phyloP scores from a whole-genome alignment of 2,797 vertebrate species.

The Coregonus ussuriensis region DNA sequence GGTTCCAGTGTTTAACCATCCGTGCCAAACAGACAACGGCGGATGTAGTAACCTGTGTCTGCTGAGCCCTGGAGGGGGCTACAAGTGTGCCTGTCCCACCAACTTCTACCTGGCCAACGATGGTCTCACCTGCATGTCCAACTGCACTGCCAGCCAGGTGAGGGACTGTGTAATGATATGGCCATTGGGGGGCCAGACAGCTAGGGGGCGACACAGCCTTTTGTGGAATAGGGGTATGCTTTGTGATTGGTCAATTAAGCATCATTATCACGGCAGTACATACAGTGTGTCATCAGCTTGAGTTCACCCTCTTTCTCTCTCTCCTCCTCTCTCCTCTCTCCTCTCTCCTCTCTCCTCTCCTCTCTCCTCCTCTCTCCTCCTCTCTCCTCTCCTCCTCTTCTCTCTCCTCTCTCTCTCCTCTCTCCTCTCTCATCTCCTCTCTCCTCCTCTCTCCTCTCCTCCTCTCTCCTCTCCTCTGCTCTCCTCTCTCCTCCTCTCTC shows the following conservation, averaged over 20 bases:
- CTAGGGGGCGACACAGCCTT: neutral
- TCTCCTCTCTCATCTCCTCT: too few relatives aligned
- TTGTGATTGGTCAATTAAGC: neutral
- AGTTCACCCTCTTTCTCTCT: too few relatives aligned
- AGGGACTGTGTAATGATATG: constrained; percentile 5
- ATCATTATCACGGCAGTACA: neutral
- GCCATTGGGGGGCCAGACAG: neutral
- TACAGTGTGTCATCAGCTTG: neutral
- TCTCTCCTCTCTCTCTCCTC: too few relatives aligned
- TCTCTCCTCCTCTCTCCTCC: too few relatives aligned
- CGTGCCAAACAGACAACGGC: constrained; percentile 83
- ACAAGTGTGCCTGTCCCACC: constrained; percentile 82
- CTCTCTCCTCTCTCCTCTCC: too few relatives aligned
- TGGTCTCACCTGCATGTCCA: constrained; percentile 92
- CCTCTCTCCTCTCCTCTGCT: too few relatives aligned
- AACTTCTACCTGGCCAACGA: constrained; percentile 86
- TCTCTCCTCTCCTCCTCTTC: too few relatives aligned
- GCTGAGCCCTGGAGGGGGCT: constrained; percentile 79
- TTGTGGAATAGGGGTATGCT: neutral
- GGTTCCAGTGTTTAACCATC: constrained; percentile 78
- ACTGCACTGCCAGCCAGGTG: constrained; percentile 98
- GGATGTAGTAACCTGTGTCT: constrained; percentile 90
- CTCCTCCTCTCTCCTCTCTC: too few relatives aligned
- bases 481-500: too few relatives aligned
- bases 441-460: too few relatives aligned